phyloP scores from a whole-genome alignment of 2,113 vertebrate species.

The Scomber scombrus region DNA sequence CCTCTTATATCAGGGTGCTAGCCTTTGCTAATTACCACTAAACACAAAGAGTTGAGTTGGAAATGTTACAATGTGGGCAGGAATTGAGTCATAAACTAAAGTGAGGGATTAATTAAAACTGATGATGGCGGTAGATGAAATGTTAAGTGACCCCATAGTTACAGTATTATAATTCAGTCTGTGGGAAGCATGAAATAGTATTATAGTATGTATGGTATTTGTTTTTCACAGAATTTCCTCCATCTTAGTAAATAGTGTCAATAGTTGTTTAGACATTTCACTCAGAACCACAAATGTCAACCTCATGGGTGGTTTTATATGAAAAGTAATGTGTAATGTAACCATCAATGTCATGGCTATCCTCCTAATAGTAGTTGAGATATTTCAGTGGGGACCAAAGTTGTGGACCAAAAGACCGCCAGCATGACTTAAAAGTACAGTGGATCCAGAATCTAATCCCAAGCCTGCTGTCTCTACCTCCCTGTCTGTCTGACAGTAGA shows the following conservation, averaged over 20 bases:
- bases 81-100: background rate
- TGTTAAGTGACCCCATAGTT: slow-evolving; percentile 1
- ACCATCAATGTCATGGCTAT: background rate
- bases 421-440: slow-evolving; percentile 1
- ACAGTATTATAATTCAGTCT: background rate
- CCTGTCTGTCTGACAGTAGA: slow-evolving; percentile 50
- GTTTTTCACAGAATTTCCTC: too few relatives aligned
- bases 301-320: background rate
- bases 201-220: too few relatives aligned
- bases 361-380: background rate
- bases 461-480: slow-evolving; percentile 14
- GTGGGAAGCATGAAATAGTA: background rate
- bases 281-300: background rate
- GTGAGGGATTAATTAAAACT: background rate
- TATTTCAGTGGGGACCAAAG: background rate
- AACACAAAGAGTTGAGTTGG: too few relatives aligned
- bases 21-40: slow-evolving; percentile 1
- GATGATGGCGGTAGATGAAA: background rate
- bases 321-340: background rate
- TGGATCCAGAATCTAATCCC: slow-evolving; percentile 23
- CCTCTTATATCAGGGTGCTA: background rate
- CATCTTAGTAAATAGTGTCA: too few relatives aligned
- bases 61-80: too few relatives aligned
- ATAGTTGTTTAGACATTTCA: background rate
- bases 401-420: background rate